phyloP scores from a whole-genome alignment of 2,113 vertebrate species.

The Erinaceus europaeus region DNA sequence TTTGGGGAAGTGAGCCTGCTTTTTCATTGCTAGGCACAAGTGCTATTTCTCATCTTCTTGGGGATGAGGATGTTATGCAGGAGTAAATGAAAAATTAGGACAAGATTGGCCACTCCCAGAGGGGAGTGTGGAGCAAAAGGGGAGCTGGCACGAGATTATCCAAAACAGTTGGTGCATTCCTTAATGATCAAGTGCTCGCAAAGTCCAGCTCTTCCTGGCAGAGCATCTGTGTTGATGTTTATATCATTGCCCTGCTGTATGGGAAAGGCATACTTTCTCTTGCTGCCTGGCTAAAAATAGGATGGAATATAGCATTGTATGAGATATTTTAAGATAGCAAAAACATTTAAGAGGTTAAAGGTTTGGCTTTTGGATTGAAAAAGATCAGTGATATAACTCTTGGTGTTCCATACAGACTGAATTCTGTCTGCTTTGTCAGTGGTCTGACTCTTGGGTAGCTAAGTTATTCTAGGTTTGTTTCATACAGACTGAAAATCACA shows the following conservation, averaged over 20 bases:
- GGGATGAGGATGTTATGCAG: constrained; percentile 77
- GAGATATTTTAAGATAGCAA: constrained; percentile 86
- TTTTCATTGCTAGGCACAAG: constrained; percentile 89
- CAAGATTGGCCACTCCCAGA: constrained; percentile 88
- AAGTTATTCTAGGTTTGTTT: constrained; percentile 72
- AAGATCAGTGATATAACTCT: constrained; percentile 74
- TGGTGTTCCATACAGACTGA: constrained; percentile 70
- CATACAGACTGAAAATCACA: constrained; percentile 63
- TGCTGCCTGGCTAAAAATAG: constrained; percentile 86
- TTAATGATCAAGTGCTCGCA: constrained; percentile 97
- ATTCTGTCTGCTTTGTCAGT: constrained; percentile 68
- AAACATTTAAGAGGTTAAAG: constrained; percentile 86
- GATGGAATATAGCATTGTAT: constrained; percentile 83
- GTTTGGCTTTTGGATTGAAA: constrained; percentile 81
- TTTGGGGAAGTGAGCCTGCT: constrained; percentile 91
- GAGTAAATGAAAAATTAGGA: constrained; percentile 87
- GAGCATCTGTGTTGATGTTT: constrained; percentile 95
- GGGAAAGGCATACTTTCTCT: constrained; percentile 88
- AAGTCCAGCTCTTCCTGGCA: constrained; percentile 84
- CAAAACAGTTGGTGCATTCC: constrained; percentile 99
- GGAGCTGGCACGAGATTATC: constrained; percentile 98
- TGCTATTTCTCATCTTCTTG: constrained; percentile 81
- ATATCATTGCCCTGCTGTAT: constrained; percentile 85
- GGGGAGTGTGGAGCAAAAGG: constrained; percentile 93
- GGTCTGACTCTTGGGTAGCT: constrained; percentile 61